Base-by-base conservation (phyloP, 2,797 vertebrate genomes). In the Etheostoma nigrum region DNA sequence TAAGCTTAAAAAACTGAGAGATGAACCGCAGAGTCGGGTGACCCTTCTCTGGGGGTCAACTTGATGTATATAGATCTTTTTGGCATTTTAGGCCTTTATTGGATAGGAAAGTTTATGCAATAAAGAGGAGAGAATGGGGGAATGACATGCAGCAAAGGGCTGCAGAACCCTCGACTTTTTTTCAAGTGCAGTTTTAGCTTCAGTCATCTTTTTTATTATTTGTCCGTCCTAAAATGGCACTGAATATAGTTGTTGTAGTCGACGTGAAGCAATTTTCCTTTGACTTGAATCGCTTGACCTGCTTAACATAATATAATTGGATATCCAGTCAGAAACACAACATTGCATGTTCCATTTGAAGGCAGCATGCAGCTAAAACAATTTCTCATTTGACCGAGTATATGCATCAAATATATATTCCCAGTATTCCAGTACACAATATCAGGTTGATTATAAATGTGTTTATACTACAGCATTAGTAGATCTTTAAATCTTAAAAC, bases 371-470 rank as follows among this genome's bases (percentile, higher is more conserved):
- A 67, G 40, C 47, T 14, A 6, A 52, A 67, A 59, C 5, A 25
- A 33, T 47, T 14, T 8, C 4, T 21, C 5, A 16, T 48, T 76
- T 45, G 4, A 52, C 33, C 13, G 1, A 53, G 12, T 11, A 30
- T 23, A 27, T 49, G 27, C 19, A 51, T 44, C 0, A 54, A 14
- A 53, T 52, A 18, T 4, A 27, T 27, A 21, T 44, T n/a, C 63
- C 11, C 44, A 55, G 19, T 57, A 14, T n/a, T 40, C 5, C 19
- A 6, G 5, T 59, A 13, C 12, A 6, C 0, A 21, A 18, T 9
- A 11, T 57, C 49, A 10, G 19, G 19, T 54, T 49, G 65, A 65
- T 25, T 68, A 51, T 82, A 36, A 19, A 63, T 72, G 47, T 48
- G 33, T 49, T 45, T 42, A 6, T 74, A 63, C 23, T 16, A 36